Evolutionary conservation across 1,140 invertebrate species (phyloP).

Genomic region (Ctenoplectra terminalis): DNA sequence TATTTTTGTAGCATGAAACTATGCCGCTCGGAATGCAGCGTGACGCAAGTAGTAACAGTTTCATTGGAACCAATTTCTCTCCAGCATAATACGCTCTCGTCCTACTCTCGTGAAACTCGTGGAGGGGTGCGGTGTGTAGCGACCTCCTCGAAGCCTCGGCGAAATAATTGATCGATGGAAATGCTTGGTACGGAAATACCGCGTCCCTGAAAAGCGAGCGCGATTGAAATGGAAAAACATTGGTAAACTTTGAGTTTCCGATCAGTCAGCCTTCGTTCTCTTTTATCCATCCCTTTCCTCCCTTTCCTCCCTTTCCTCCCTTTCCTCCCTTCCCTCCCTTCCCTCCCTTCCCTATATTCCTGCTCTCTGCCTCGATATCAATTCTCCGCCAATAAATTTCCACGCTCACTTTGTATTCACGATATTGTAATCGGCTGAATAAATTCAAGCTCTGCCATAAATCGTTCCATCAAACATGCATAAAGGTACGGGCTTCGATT

Average conservation of each 20-base stretch:
- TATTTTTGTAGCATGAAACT: constrained; percentile 51
- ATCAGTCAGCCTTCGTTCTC: constrained; percentile 20
- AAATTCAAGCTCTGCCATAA: constrained; percentile 45
- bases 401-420: constrained; percentile 42
- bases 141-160: constrained; percentile 33
- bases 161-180: constrained; percentile 62
- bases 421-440: constrained; percentile 52
- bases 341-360: background rate
- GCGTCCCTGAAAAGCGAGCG: constrained; percentile 37
- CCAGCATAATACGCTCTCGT: too few species aligned
- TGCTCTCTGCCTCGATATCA: constrained; percentile 18
- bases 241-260: constrained; percentile 53
- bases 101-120: constrained; percentile 1
- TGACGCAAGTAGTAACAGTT: too few species aligned
- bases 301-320: too few species aligned
- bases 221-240: constrained; percentile 52
- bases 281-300: background rate
- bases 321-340: background rate
- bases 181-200: constrained; percentile 27
- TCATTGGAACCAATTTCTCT: too few species aligned
- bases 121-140: too few species aligned
- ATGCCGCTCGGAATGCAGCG: constrained; percentile 50
- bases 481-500: constrained; percentile 35
- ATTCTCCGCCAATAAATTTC: constrained; percentile 39
- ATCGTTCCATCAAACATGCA: constrained; percentile 39